Evolutionary conservation across 2,797 vertebrate species (phyloP).

Genomic region (Apodemus agrarius): DNA sequence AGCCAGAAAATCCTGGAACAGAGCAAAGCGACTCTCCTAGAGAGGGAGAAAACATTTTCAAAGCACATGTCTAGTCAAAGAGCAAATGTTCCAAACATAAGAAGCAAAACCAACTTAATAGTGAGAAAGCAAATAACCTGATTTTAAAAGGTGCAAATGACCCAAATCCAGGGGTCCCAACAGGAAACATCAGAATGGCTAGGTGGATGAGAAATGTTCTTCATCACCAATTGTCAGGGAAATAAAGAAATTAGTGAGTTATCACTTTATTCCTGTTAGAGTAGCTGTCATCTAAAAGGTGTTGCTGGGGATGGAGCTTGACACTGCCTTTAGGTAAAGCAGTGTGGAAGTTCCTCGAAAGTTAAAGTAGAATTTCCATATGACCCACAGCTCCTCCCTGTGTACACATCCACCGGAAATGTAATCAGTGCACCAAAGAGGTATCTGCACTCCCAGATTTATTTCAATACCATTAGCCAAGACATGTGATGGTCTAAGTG

Average conservation of each 20-base stretch:
- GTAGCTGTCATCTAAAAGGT: background rate
- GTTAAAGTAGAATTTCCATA: background rate
- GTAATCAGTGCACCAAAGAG: background rate
- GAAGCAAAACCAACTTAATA: background rate
- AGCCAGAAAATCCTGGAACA: background rate
- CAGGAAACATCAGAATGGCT: background rate
- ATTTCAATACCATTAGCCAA: background rate
- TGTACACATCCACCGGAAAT: background rate
- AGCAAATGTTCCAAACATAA: background rate
- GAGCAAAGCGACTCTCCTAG: background rate
- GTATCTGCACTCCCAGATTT: background rate
- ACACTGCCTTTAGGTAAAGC: background rate
- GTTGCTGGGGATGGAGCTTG: background rate
- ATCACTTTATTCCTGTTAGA: background rate
- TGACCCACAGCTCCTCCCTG: background rate
- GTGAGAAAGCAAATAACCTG: background rate
- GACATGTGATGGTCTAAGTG: background rate
- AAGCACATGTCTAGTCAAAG: background rate
- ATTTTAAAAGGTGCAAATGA: background rate
- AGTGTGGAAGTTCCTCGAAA: background rate
- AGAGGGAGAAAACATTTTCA: background rate
- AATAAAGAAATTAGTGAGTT: background rate
- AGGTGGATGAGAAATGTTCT: background rate
- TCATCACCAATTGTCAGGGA: background rate
- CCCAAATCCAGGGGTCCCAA: background rate